Evolutionary conservation across 2,888 invertebrate species (phyloP), one percentile per base, ranked within the genome.

Genomic region (Artemia sinica): DNA sequence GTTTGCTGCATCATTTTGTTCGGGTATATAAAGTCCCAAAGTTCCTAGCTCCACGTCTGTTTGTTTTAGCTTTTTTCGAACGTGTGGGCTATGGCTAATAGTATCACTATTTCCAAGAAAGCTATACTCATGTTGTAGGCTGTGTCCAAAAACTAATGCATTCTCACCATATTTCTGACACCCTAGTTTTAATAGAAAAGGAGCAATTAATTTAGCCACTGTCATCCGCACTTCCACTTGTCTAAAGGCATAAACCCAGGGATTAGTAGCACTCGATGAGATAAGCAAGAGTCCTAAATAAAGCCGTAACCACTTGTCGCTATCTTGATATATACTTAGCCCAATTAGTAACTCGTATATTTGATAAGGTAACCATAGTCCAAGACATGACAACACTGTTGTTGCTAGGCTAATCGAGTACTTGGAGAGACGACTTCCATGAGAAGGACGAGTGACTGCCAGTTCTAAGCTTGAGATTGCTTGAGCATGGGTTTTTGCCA

Each of bases 61-160:
- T 14, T n/a, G n/a, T 6, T 14, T n/a, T 8, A 58, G 8, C n/a
- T 58, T 58, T 14, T 58, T 58, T 58, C 58, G n/a, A 14, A 9
- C 14, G n/a, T 58, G 58, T 58, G 58, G 58, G 58, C 58, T 58
- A 14, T 14, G 14, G 58, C 58, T 58, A 58, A 58, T 14, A 14
- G 58, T 58, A 9, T 58, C 58, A 58, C 58, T 58, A 58, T 58
- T 58, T 14, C 58, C 58, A 58, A 58, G 58, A 58, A 58, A 58
- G 58, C 58, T 58, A 58, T 58, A 58, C 58, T 58, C 58, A n/a
- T 58, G 58, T 58, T 58, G 58, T 8, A 58, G n/a, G 9, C n/a
- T 14, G n/a, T 58, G 58, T 8, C 58, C 58, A 14, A 58, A 14
- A 6, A 14, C 9, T n/a, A 14, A 58, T 6, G 58, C 58, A 14